A percentile compares a stretch with the other conserved stretches of the same genome.
phyloP scores from a whole-genome alignment of 2,797 vertebrate genomes.

The Perodicticus potto region DNA sequence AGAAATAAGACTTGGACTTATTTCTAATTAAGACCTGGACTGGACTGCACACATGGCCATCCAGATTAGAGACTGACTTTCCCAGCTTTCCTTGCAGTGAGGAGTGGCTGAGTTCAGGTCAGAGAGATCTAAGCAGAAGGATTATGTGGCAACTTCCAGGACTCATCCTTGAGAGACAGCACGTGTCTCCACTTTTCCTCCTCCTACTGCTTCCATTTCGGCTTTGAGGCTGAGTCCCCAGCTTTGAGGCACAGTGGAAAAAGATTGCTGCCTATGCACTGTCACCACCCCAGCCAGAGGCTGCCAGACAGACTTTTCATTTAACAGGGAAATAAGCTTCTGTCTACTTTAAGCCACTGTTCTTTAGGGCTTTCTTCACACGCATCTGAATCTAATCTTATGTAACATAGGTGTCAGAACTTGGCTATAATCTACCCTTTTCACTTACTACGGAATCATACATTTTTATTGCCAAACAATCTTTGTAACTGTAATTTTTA shows the following conservation, averaged over 20 bases:
- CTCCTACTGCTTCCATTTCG: background rate
- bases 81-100: background rate
- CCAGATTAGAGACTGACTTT: background rate
- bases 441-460: background rate
- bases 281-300: background rate
- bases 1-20: background rate
- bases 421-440: background rate
- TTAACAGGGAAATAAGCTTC: slow-evolving; percentile 10
- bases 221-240: background rate
- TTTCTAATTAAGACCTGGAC: background rate
- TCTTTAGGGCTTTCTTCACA: slow-evolving; percentile 30
- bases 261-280: background rate
- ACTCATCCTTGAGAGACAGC: background rate
- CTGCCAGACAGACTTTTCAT: background rate
- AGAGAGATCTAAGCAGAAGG: background rate
- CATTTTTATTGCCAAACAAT: slow-evolving; percentile 48
- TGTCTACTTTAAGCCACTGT: background rate
- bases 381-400: background rate
- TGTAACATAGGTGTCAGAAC: background rate
- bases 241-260: background rate
- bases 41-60: background rate
- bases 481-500: slow-evolving; percentile 48
- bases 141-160: background rate
- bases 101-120: background rate
- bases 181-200: background rate